Conservation (phyloP, 1,140 invertebrate species). For the Gerris buenoi region DNA sequence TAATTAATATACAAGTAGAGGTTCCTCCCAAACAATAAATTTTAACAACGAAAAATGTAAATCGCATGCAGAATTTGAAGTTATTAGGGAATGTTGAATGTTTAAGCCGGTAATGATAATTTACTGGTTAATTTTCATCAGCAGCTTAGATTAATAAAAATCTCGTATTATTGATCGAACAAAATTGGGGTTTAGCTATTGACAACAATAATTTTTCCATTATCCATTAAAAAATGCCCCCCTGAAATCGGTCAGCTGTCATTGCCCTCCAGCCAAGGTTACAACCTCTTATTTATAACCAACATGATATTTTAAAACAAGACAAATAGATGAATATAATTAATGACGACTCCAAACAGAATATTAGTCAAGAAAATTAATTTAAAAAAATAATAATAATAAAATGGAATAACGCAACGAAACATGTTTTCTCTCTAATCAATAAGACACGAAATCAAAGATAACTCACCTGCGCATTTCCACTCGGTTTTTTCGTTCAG, state of each 20-base stretch:
- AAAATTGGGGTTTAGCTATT: not conserved
- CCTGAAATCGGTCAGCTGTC: slow-evolving; percentile 7
- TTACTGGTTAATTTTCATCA: not conserved
- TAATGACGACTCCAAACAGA: not conserved
- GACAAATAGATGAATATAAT: not conserved
- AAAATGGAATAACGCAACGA: too few relatives aligned
- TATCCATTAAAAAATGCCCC: not conserved
- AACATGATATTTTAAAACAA: not conserved
- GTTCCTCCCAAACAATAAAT: too few relatives aligned
- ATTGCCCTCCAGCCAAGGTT: slow-evolving; percentile 12
- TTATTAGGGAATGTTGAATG: too few relatives aligned
- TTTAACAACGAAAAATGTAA: too few relatives aligned
- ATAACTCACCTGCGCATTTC: slow-evolving; percentile 19
- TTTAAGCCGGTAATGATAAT: too few relatives aligned
- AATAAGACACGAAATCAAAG: too few relatives aligned
- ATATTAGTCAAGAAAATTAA: not conserved
- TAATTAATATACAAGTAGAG: too few relatives aligned
- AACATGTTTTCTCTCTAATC: not conserved
- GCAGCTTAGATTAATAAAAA: not conserved
- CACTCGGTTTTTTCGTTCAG: slow-evolving; percentile 17
- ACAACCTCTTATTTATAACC: not conserved
- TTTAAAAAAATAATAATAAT: slow-evolving; percentile 10
- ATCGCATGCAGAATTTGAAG: too few relatives aligned
- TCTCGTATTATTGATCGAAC: not conserved
- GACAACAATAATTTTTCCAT: not conserved